Conservation (phyloP, 1,140 invertebrate species). For the Choristoneura fumiferana region DNA sequence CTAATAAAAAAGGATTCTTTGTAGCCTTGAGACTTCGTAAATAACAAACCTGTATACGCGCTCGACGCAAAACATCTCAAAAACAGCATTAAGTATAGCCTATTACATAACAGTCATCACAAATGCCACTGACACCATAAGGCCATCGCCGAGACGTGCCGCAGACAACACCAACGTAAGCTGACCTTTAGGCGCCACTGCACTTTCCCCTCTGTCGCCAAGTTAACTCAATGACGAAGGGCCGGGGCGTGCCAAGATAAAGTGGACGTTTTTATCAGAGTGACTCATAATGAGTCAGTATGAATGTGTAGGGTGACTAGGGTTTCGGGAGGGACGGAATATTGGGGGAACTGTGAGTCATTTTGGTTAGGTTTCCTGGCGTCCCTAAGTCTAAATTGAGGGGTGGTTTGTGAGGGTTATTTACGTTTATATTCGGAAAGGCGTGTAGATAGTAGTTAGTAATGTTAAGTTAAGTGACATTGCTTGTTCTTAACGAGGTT, state of each 20-base stretch:
- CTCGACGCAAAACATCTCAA: slow-evolving; percentile 6
- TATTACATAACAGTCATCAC: neutral
- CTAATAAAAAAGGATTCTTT: too few species aligned
- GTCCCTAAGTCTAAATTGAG: too few species aligned
- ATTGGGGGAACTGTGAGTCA: neutral
- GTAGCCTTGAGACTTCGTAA: too few species aligned
- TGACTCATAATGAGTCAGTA: slow-evolving; percentile 30
- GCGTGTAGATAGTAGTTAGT: too few species aligned
- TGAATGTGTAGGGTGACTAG: slow-evolving; percentile 18
- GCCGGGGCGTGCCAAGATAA: slow-evolving; percentile 21
- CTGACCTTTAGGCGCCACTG: slow-evolving; percentile 22
- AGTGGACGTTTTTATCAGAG: slow-evolving; percentile 24
- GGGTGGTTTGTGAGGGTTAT: too few species aligned
- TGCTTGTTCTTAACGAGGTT: too few species aligned
- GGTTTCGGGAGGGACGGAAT: neutral
- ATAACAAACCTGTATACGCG: too few species aligned
- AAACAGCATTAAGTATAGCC: slow-evolving; percentile 26
- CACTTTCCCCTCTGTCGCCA: neutral
- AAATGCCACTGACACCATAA: slow-evolving; percentile 22
- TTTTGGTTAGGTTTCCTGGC: neutral
- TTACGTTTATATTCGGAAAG: too few species aligned
- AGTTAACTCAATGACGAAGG: neutral
- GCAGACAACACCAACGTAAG: slow-evolving; percentile 25
- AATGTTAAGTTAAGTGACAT: too few species aligned
- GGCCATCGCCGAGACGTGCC: slow-evolving; percentile 31